phyloP scores from a whole-genome alignment of 2,113 vertebrate genomes.

The Eublepharis macularius region DNA sequence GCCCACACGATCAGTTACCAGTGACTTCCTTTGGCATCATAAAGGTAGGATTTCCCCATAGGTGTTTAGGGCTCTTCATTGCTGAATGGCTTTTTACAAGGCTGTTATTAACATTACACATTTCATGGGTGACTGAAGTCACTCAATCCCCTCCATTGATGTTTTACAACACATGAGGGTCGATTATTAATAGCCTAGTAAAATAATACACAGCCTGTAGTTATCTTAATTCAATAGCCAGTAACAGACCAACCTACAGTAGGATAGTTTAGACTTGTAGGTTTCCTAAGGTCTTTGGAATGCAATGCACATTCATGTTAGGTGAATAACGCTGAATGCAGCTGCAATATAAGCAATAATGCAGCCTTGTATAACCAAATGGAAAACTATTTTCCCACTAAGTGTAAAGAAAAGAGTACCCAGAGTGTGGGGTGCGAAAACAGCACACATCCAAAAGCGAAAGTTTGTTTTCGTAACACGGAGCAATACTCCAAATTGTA shows the following conservation, averaged over 20 bases:
- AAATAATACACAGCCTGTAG: slow-evolving; percentile 69
- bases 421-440: slow-evolving; percentile 63
- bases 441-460: slow-evolving; percentile 54
- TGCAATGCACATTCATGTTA: slow-evolving; percentile 66
- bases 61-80: slow-evolving; percentile 23
- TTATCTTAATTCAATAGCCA: slow-evolving; percentile 64
- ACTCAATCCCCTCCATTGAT: slow-evolving; percentile 45
- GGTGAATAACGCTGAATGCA: slow-evolving; percentile 61
- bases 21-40: slow-evolving; percentile 1
- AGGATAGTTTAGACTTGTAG: slow-evolving; percentile 62
- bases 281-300: slow-evolving; percentile 68
- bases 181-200: slow-evolving; percentile 71
- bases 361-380: slow-evolving; percentile 62
- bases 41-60: slow-evolving; percentile 17
- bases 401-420: slow-evolving; percentile 70
- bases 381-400: slow-evolving; percentile 62
- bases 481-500: slow-evolving; percentile 72
- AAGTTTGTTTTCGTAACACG: slow-evolving; percentile 67
- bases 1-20: neutral
- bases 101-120: slow-evolving; percentile 45
- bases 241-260: slow-evolving; percentile 61
- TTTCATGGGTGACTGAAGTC: slow-evolving; percentile 61
- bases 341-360: slow-evolving; percentile 64
- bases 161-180: slow-evolving; percentile 51
- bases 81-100: slow-evolving; percentile 34